Evolutionary conservation across 1,140 invertebrate genomes (phyloP).

Genomic region (Trachymyrmex septentrionalis): DNA sequence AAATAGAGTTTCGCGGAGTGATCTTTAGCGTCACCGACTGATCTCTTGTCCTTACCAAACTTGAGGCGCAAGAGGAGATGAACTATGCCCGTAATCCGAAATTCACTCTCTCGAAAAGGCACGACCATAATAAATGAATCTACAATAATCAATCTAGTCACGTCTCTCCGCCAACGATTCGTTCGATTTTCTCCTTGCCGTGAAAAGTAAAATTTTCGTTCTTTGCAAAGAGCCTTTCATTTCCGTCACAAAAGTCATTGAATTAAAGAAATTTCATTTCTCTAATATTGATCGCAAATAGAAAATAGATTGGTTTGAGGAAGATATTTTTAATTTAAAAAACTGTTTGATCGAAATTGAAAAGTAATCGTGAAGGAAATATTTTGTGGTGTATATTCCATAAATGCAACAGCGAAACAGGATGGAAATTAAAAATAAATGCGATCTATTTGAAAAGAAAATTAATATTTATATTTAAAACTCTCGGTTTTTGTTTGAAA

Average conservation of each 20-base stretch:
- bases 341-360: not conserved
- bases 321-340: not conserved
- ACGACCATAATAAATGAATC: slow-evolving; percentile 37
- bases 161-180: not conserved
- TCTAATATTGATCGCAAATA: not conserved
- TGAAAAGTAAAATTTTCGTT: slow-evolving; percentile 2
- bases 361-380: not conserved
- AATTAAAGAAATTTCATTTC: slow-evolving; percentile 18
- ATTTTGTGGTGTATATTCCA: not conserved
- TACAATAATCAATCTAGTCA: slow-evolving; percentile 42
- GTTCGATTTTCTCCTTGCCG: not conserved
- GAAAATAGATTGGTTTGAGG: not conserved
- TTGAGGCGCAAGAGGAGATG: not conserved
- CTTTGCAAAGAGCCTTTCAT: not conserved
- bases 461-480: slow-evolving; percentile 41
- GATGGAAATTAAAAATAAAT: slow-evolving; percentile 35
- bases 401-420: not conserved
- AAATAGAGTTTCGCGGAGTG: slow-evolving; percentile 24
- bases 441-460: not conserved
- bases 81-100: not conserved
- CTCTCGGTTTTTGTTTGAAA: slow-evolving; percentile 24
- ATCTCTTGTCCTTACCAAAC: not conserved
- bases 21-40: slow-evolving; percentile 1
- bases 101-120: not conserved
- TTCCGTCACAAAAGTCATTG: not conserved